Evolutionary conservation across 2,888 invertebrate species (phyloP), one percentile per base, ranked within the genome.

Genomic region (Amiota communis): DNA sequence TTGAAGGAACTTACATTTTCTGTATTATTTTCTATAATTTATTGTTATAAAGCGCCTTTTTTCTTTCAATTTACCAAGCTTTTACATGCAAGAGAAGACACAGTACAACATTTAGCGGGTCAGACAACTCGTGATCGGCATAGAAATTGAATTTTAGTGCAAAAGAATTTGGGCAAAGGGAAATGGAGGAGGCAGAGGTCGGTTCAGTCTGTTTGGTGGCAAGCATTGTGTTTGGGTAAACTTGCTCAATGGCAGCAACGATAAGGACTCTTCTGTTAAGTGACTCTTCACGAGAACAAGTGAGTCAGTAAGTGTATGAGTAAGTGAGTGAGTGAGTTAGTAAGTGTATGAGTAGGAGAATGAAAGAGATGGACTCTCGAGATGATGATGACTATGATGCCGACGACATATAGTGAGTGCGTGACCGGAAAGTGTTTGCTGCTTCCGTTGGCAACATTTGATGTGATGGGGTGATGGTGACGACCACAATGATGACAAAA

Each of bases 391-490:
- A 73, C 48, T 17, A 74, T 74, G 77, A 67, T 63, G 73, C 68
- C 20, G 3, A 72, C 78, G 36, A 36, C 6, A 36, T 6, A 36
- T 53, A 15, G 53, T 15, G 23, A 76, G 78, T 81, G 83, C 82
- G 83, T 82, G 82, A 83, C 82, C 82, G 82, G 81, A 82, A 83
- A 83, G 78, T 83, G 82, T 83, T 81, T 80, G 81, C 78, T 76
- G 73, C 76, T 81, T 83, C 79, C 81, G 79, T 74, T 23, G 47
- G 48, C 46, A 46, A 65, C 15, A n/a, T 47, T 20, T 17, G 17
- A n/a, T n/a, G 8, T n/a, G 15, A 20, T 20, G 53, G 67, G 53
- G 67, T 49, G 46, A 13, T 3, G 2, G 8, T 47, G 65, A 48
- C 65, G 65, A 65, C 48, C 13, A 9, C 46, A 46, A 23, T n/a